Evolutionary conservation across 30 jellyfish, hydroid and myxozoan species (phyloP), one percentile per base, ranked within the genome.

Genomic region (Aurelia aurita complex sp. Pacific): DNA sequence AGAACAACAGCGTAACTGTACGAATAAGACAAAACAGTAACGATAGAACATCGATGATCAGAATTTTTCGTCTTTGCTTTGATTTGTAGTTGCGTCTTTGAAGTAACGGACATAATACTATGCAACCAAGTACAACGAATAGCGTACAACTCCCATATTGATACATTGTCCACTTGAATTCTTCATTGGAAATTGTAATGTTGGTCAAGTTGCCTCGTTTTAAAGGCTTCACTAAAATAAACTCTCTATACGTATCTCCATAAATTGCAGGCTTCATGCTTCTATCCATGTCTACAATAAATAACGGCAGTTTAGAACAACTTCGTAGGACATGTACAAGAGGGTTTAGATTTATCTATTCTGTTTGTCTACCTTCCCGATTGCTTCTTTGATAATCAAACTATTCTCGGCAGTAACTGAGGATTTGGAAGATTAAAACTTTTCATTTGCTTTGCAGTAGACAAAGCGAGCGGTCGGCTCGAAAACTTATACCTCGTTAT

Each of bases 21-120:
- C 91, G 91, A 0, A 74, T 9, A 33, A 81, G 34, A 57, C 91
- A 81, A 13, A 81, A 74, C 38, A 81, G 13, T 19, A 81, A 66
- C 10, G 72, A 23, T 10, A 67, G 67, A 13, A 71, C 91, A 81
- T 81, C 91, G 10, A 81, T 63, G 23, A 81, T 42, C 13, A 81
- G 91, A 10, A 81, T 81, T 50, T 74, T 74, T 5, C 72, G 80
- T 36, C 91, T 46, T 42, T 81, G 83, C 40, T 81, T 81, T 18
- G 91, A 81, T 57, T 69, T 81, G 68, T 81, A 81, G 84, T 81
- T 81, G 11, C 91, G 51, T 69, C 66, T 70, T 33, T 81, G 91
- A 52, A 81, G 79, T 68, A 81, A 81, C 11, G 91, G 91, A 42
- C 91, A 81, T 19, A 81, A 63, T 9, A 81, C 76, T 33, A 81